Conservation (phyloP, 1,140 invertebrate species). For the Drosophila obscura region DNA sequence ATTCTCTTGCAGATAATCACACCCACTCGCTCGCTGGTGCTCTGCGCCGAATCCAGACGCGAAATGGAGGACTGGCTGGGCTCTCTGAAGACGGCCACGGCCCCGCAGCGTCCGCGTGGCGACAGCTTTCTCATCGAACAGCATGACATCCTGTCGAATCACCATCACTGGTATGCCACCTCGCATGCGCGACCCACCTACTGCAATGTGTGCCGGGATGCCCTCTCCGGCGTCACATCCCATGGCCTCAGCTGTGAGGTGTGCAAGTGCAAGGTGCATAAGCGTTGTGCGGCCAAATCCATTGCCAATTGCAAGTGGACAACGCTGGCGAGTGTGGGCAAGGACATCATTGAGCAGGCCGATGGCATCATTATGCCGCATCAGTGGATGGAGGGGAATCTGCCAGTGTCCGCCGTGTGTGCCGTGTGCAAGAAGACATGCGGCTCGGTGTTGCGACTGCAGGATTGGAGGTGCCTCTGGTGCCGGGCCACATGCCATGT, state of each 20-base stretch:
- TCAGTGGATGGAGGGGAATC: slow-evolving; percentile 99
- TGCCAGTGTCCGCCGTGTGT: slow-evolving; percentile 97
- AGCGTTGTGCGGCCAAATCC: slow-evolving; percentile 95
- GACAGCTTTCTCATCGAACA: slow-evolving; percentile 85
- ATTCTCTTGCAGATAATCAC: slow-evolving; percentile 91
- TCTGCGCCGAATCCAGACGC: slow-evolving; percentile 91
- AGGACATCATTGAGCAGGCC: slow-evolving; percentile 96
- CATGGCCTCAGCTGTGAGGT: slow-evolving; percentile 98
- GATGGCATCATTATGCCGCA: slow-evolving; percentile 98
- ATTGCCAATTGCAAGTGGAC: slow-evolving; percentile 98
- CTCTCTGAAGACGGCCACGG: slow-evolving; percentile 89
- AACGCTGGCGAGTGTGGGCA: slow-evolving; percentile 95
- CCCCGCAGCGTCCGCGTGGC: slow-evolving; percentile 86
- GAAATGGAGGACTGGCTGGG: slow-evolving; percentile 96
- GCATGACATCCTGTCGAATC: slow-evolving; percentile 91
- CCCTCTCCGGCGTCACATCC: slow-evolving; percentile 95
- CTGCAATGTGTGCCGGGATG: slow-evolving; percentile 97
- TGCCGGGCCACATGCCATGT: slow-evolving; percentile 96
- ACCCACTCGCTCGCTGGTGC: slow-evolving; percentile 91
- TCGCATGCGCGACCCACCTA: slow-evolving; percentile 97
- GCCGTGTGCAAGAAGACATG: slow-evolving; percentile 97
- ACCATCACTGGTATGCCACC: slow-evolving; percentile 95
- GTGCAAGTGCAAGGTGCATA: slow-evolving; percentile 98
- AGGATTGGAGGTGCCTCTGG: slow-evolving; percentile 98
- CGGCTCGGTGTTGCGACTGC: slow-evolving; percentile 95